Base-by-base conservation (phyloP, 2,797 vertebrate genomes). In the Acanthurus tractus region DNA sequence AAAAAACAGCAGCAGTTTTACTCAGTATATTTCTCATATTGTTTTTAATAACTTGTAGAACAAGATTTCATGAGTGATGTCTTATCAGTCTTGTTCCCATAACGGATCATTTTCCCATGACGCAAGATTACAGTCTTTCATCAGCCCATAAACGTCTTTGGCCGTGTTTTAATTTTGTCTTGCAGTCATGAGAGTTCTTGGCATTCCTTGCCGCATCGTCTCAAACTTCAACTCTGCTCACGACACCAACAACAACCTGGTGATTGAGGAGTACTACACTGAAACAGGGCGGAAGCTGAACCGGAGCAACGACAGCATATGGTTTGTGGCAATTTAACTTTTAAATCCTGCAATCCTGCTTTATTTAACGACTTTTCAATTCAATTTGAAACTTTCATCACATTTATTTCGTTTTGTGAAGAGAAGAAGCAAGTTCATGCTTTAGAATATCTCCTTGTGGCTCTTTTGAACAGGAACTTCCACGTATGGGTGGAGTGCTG, bases 401-500 rank as follows among this genome's bases (percentile, higher is more conserved):
- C 17, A 44, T 23, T 15, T 17, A 20, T 25, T 18, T 1, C 2
- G 25, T 9, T 45, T 15, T 25, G 23, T 13, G 45, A 48, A 48
- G 45, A 8, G 17, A 48, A 49, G 17, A 49, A 49, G 48, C n/a
- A 18, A 9, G n/a, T 49, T 56, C 8, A 56, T 6, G 13, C 10
- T n/a, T 18, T 53, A 1, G 56, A 7, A 59, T 12, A 4, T 53
- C 0, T 29, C 11, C 12, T 54, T 48, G 49, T 67, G 29, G 3
- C 38, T 17, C 4, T 29, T 58, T 34, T 67, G 25, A 29, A 70
- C 82, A 99, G 97, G 98, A 98, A 99, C 89, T 99, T 96, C 86
- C 98, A 99, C 0, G 94, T 98, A 17, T 99, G 97, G 98, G 96
- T 97, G 53, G 98, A 99, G 92, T 96, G 97, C 81, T 99, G 97